Percentiles rank a stretch among this genome's conserved stretches.
Evolutionary conservation across 2,888 invertebrate species (phyloP).

Genomic region (Acronicta psi): DNA sequence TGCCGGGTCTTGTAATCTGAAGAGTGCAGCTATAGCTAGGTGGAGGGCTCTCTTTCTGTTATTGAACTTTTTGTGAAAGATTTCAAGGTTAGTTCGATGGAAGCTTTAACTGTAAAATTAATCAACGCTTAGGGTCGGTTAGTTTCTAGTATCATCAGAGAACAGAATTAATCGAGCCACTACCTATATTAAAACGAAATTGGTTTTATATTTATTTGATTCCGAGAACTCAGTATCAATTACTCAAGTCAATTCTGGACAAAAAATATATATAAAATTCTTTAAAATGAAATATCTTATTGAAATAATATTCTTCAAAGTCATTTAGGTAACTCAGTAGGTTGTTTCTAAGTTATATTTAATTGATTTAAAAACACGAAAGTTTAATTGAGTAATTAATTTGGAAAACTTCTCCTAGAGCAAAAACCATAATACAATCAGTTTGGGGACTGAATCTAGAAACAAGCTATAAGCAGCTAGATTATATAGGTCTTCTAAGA

Average conservation of each 20-base stretch:
- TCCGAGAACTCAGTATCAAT: not conserved
- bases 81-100: conserved; percentile 34
- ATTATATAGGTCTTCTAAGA: too few relatives aligned
- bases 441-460: too few relatives aligned
- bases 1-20: conserved; percentile 17
- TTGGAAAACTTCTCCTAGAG: too few relatives aligned
- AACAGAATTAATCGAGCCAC: not conserved
- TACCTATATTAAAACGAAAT: not conserved
- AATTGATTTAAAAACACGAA: too few relatives aligned
- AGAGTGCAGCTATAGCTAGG: conserved; percentile 28
- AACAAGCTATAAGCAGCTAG: too few relatives aligned
- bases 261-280: too few relatives aligned
- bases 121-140: conserved; percentile 4
- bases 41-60: conserved; percentile 33
- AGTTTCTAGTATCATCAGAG: not conserved
- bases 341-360: too few relatives aligned
- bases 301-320: too few relatives aligned
- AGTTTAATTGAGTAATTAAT: too few relatives aligned
- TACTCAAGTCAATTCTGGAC: not conserved
- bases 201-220: not conserved
- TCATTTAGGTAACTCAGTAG: too few relatives aligned
- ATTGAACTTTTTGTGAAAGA: conserved; percentile 30
- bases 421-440: too few relatives aligned
- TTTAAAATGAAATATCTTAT: too few relatives aligned
- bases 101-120: conserved; percentile 15